Evolutionary conservation across 2,113 vertebrate genomes (phyloP).

Genomic region (Gopherus evgoodei): DNA sequence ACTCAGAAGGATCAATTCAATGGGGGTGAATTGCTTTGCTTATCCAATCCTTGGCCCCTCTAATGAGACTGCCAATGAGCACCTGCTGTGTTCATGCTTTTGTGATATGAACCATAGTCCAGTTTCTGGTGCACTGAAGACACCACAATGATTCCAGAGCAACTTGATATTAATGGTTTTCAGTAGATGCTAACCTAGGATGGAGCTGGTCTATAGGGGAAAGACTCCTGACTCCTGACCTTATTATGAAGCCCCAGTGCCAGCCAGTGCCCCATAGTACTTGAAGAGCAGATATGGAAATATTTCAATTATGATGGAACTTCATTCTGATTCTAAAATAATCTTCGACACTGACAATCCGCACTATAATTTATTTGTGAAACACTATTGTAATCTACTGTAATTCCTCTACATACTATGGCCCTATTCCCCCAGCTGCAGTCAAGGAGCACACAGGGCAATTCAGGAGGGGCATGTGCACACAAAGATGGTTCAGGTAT

Average conservation of each 20-base stretch:
- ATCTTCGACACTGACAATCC: constrained; percentile 59
- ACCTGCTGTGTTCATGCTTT: constrained; percentile 9
- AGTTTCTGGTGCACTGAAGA: neutral
- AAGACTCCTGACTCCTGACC: constrained; percentile 17
- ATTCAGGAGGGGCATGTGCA: neutral
- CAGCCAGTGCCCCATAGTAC: constrained; percentile 46
- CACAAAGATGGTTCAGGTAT: neutral
- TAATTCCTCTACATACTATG: constrained; percentile 55
- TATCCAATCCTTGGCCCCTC: constrained; percentile 23
- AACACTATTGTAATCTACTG: neutral
- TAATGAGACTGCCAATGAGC: neutral
- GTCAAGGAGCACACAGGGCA: neutral
- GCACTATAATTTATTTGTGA: constrained; percentile 16
- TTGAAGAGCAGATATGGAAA: constrained; percentile 65
- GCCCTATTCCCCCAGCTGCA: constrained; percentile 39
- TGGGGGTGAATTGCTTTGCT: constrained; percentile 35
- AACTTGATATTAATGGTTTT: neutral
- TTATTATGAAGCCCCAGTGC: constrained; percentile 37
- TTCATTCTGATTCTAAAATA: constrained; percentile 44
- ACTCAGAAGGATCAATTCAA: constrained; percentile 18
- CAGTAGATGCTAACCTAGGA: neutral
- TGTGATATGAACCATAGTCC: neutral
- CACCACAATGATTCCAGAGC: neutral
- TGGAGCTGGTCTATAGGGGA: neutral
- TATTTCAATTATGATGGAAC: constrained; percentile 61